Evolutionary conservation across 1,140 invertebrate species (phyloP).

Genomic region (Pygmarrhopalites habei): DNA sequence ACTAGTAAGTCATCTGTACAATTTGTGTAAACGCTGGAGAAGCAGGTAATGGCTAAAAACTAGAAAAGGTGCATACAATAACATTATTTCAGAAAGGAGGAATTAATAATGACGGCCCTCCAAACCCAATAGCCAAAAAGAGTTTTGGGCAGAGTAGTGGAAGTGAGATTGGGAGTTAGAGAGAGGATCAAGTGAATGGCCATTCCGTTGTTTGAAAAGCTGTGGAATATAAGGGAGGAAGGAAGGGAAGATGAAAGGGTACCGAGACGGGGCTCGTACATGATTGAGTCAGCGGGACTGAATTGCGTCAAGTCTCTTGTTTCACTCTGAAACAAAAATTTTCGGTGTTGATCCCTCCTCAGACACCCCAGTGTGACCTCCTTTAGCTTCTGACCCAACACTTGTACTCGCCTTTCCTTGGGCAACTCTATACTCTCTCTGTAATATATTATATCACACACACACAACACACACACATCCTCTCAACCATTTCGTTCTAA

Average conservation of each 20-base stretch:
- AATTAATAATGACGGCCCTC: no score
- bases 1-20: no score
- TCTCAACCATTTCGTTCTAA: background rate
- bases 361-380: constrained; percentile 4
- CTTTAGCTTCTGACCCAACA: constrained; percentile 2
- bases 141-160: no score
- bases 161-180: no score
- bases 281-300: constrained; percentile 9
- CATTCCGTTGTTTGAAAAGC: no score
- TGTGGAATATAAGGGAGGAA: background rate
- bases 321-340: background rate
- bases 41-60: no score
- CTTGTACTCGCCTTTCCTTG: background rate
- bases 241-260: background rate
- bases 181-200: no score
- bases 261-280: constrained; percentile 5
- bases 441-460: background rate
- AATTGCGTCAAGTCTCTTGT: constrained; percentile 11
- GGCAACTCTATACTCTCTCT: background rate
- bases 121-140: no score
- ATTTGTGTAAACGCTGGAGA: no score
- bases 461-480: background rate
- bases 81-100: no score
- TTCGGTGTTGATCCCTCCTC: constrained; percentile 9
- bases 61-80: no score